Conservation (phyloP, 2,888 invertebrate genomes). For the Melolontha melolontha region DNA sequence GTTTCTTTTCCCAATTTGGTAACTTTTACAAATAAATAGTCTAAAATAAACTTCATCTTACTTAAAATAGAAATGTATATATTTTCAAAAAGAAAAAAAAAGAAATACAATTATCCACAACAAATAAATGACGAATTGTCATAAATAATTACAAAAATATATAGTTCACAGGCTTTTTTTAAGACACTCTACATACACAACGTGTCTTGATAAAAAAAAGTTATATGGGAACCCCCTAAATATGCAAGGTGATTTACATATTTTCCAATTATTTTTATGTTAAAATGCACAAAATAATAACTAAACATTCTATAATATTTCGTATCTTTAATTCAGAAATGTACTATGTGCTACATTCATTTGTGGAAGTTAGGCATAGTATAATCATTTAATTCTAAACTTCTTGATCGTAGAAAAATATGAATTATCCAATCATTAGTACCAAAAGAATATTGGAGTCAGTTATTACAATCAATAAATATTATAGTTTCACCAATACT, state of each 20-base stretch:
- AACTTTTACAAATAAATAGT: conserved; percentile 1
- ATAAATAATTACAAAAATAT: conserved; percentile 34
- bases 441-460: too few relatives aligned
- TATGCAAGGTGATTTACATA: not conserved
- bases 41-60: conserved; percentile 27
- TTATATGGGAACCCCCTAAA: not conserved
- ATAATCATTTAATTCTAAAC: too few relatives aligned
- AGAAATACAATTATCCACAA: conserved; percentile 35
- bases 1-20: not conserved
- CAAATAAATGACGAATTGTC: conserved; percentile 24
- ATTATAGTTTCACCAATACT: too few relatives aligned
- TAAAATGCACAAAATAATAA: too few relatives aligned
- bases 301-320: too few relatives aligned
- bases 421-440: too few relatives aligned
- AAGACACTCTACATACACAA: not conserved
- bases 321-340: too few relatives aligned
- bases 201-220: conserved; percentile 21
- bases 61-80: conserved; percentile 34
- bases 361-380: too few relatives aligned
- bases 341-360: too few relatives aligned
- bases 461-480: too few relatives aligned
- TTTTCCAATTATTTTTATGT: not conserved
- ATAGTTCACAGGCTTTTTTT: conserved; percentile 21
- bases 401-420: too few relatives aligned
- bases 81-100: conserved; percentile 32